Base-by-base conservation (phyloP, 1,140 invertebrate species). In the Drosophila elegans region DNA sequence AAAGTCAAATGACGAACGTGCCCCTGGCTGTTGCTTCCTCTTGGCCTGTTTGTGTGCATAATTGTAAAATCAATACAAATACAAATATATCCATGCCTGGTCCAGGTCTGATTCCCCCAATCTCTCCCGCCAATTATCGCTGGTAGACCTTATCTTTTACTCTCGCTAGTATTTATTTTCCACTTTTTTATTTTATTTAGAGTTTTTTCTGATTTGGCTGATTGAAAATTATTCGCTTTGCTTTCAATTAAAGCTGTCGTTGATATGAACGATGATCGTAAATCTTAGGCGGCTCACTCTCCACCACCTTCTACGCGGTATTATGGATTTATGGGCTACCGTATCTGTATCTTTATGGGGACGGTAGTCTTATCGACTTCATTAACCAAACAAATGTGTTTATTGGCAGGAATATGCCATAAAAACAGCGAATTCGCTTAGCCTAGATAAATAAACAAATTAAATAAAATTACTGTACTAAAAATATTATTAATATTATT, bases 51-150 rank as follows among this genome's bases (percentile, higher is more conserved):
- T 91, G 82, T 79, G 78, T 78, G 90, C 85, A 91, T 91, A 91
- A 91, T 91, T 91, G 91, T 81, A 90, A 91, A 91, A 91, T 91
- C 90, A 91, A 91, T 91, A 91, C 86, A 91, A 91, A 91, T 91
- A 91, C 86, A 91, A 86, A 91, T 90, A 84, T 89, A 89, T 84
- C 85, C 83, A 46, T 85, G 62, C 46, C 73, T 72, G 55, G 73
- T 38, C 45, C 64, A 60, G 69, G 56, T 57, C 27, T 44, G 29
- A 49, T 13, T 57, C 34, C 32, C 39, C 34, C 36, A 41, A 52
- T 44, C 54, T 3, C 46, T 46, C 12, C 42, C 27, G 6, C 38
- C 56, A 25, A 57, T 62, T 21, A 36, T 53, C 56, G 57, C 46
- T 55, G 74, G 69, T 62, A 80, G 76, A 72, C 79, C 34, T 57